Percentiles rank a stretch among this genome's conserved stretches.
phyloP scores from a whole-genome alignment of 30 jellyfish, hydroid and myxozoan species.

The Pelagia noctiluca region DNA sequence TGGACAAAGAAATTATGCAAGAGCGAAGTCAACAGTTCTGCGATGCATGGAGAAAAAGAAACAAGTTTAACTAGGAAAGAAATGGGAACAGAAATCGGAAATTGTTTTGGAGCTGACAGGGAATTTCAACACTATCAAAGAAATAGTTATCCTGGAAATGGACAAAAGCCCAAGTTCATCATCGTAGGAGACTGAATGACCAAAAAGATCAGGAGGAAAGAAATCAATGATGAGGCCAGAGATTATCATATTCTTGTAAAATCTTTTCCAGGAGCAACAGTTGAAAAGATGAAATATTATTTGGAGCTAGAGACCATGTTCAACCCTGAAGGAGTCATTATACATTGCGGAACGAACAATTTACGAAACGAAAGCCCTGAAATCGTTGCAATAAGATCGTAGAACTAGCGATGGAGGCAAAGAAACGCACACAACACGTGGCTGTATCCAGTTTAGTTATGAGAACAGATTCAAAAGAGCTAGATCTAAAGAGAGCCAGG shows the following conservation, averaged over 20 bases:
- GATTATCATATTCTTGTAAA: neutral
- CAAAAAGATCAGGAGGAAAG: neutral
- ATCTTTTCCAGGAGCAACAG: slow-evolving; percentile 18
- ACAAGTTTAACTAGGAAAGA: too few species aligned
- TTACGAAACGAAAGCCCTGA: neutral
- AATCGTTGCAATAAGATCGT: neutral
- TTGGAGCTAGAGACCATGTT: neutral
- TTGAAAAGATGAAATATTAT: slow-evolving; percentile 6
- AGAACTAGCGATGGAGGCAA: neutral
- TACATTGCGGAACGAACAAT: neutral
- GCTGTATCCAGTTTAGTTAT: neutral
- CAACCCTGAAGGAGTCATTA: neutral
- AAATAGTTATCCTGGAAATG: too few species aligned
- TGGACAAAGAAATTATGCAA: too few species aligned
- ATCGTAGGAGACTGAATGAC: slow-evolving; percentile 5
- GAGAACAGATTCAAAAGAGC: neutral
- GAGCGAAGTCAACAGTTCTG: too few species aligned
- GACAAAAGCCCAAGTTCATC: neutral
- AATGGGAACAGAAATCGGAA: too few species aligned
- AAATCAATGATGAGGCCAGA: neutral
- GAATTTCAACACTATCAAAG: too few species aligned
- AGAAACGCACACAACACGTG: neutral
- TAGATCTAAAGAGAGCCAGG: neutral
- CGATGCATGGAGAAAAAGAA: too few species aligned
- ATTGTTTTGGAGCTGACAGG: too few species aligned